These are phyloP conservation scores for Urocitellus parryii DNA, from an alignment of 2,113 vertebrate species.

Conservation along the genomic window DNA sequence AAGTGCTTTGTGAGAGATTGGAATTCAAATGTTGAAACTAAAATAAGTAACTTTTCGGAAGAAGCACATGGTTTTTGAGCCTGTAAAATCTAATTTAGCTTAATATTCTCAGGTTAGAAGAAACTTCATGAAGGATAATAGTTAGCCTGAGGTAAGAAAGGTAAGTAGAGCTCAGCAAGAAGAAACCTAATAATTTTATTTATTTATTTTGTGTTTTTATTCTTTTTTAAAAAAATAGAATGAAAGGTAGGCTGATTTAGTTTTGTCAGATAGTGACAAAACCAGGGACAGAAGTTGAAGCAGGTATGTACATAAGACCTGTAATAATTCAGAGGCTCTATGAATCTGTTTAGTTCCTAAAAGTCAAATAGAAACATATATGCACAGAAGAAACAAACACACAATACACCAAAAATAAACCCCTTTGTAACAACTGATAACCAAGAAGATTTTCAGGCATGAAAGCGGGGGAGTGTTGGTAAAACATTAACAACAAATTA, in stretches of 20 bases:
- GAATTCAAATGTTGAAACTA: neutral
- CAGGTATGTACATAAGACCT: neutral
- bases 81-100: neutral
- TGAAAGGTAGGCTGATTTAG: neutral
- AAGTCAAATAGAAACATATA: neutral
- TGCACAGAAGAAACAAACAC: no score
- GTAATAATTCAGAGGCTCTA: neutral
- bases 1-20: neutral
- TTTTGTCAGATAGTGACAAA: neutral
- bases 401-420: no score
- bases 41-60: neutral
- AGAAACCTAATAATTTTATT: neutral
- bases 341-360: no score
- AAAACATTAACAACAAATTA: neutral
- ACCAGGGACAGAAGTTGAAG: neutral
- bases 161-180: neutral
- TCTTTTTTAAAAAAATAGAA: neutral
- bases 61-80: neutral
- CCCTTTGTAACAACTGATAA: neutral
- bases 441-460: neutral
- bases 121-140: neutral
- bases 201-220: neutral
- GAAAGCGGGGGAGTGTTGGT: neutral
- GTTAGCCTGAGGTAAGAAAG: neutral
- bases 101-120: neutral